Percentiles rank a stretch among this genome's conserved stretches.
phyloP scores from a whole-genome alignment of 2,888 invertebrate genomes.

The Oscheius myriophilus region DNA sequence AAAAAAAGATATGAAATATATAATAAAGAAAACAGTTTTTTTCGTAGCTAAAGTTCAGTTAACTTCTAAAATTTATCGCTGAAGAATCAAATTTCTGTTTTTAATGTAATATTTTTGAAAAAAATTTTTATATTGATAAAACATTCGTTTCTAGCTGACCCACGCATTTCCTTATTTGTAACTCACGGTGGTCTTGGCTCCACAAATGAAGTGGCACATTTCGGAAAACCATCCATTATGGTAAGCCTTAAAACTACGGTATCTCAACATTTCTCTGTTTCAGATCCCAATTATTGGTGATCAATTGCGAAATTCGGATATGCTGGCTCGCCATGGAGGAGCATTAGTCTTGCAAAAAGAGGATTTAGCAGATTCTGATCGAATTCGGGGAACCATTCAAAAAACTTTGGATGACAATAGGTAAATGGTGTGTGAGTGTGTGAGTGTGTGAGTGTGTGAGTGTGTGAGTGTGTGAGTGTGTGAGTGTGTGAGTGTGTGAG shows the following conservation, averaged over 20 bases:
- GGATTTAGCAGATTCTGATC: constrained; percentile 31
- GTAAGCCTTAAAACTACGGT: constrained; percentile 6
- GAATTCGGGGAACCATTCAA: constrained; percentile 13
- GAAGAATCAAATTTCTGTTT: too few species aligned
- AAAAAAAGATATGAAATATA: too few species aligned
- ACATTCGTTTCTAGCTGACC: constrained; percentile 26
- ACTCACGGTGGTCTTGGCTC: constrained; percentile 31
- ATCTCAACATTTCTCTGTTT: background rate
- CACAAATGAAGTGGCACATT: constrained; percentile 27
- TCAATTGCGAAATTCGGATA: constrained; percentile 42
- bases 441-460: too few species aligned
- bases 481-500: too few species aligned
- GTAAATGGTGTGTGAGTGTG: background rate
- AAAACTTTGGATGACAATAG: background rate
- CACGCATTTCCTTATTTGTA: constrained; percentile 20
- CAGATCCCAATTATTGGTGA: constrained; percentile 40
- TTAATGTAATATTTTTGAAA: too few species aligned
- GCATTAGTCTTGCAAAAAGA: constrained; percentile 37
- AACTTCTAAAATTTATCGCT: too few species aligned
- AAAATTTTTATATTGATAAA: too few species aligned
- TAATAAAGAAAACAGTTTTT: too few species aligned
- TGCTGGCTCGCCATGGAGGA: constrained; percentile 41
- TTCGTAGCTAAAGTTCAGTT: too few species aligned
- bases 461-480: too few species aligned
- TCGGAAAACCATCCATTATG: constrained; percentile 33